Evolutionary conservation across 1,140 invertebrate genomes (phyloP), one percentile per base, ranked within the genome.

Genomic region (Rhopalosiphum padi): DNA sequence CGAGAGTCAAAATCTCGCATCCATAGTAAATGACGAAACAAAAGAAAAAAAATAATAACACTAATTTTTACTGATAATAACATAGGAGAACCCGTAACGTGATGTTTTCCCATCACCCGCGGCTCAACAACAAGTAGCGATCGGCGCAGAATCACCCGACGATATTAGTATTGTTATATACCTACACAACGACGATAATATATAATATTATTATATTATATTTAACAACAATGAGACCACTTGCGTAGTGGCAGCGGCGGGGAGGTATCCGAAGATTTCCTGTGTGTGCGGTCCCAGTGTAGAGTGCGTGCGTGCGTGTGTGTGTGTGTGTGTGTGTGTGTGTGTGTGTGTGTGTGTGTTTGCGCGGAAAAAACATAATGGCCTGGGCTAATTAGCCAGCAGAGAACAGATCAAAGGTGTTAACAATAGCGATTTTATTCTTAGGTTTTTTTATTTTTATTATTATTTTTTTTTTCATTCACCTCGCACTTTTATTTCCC

Each of bases 391-490:
- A 93, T 93, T 93, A 93, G 91, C 35, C 91, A 55, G 86, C 91
- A 93, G 46, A 86, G n/a, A 93, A 93, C 91, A 53, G 91, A 93
- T 93, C 91, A 93, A 93, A 93, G 91, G 91, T 93, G 91, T 93
- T 93, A 93, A 93, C 91, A 93, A 93, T 93, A 93, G 91, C 91
- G 91, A 93, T 86, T 93, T 93, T 93, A 82, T 85, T 91, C 60
- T 46, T 91, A n/a, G 43, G 21, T 82, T 92, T 92, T 48, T 92
- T 93, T 93, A 41, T 93, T 92, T 37, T 30, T 51, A 53, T 53
- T 83, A 85, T 35, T 82, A 92, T 41, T 85, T 51, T 91, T 83
- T 83, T 43, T 15, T 90, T 30, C 89, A 18, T 90, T 90, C 89
- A 90, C 89, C 89, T 90, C 89, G 41, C 89, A 68, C 53, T 89